Evolutionary conservation across 2,113 vertebrate genomes (phyloP).

Genomic region (Festucalex cinctus): DNA sequence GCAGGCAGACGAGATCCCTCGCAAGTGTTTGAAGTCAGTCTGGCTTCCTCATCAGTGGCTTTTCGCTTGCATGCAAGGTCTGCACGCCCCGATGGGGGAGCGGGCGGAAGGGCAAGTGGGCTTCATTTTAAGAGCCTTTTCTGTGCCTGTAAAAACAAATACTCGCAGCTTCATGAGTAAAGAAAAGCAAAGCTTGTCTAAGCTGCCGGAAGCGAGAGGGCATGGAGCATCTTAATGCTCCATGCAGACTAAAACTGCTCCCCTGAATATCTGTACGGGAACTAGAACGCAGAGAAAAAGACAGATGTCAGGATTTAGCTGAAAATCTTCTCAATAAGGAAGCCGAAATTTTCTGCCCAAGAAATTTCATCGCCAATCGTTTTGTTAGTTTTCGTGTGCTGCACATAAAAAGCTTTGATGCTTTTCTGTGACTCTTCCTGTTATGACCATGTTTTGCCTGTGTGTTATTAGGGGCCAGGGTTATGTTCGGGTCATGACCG

Average conservation of each 20-base stretch:
- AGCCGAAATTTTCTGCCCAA: not conserved
- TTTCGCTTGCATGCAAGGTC: not conserved
- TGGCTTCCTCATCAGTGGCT: not conserved
- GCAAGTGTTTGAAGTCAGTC: not conserved
- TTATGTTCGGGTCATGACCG: no score
- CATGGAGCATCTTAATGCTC: not conserved
- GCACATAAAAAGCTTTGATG: not conserved
- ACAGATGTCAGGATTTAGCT: not conserved
- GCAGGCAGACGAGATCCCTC: not conserved
- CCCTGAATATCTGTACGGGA: not conserved
- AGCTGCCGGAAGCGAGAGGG: not conserved
- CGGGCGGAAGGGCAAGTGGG: not conserved
- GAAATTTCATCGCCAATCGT: not conserved
- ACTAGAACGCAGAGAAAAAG: no score
- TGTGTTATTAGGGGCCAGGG: no score
- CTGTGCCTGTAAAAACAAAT: not conserved
- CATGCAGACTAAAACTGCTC: not conserved
- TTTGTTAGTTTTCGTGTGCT: not conserved
- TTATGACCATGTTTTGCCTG: no score
- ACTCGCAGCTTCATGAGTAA: not conserved
- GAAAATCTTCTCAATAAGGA: not conserved
- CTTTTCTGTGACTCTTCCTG: not conserved
- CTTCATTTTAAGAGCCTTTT: constrained; percentile 3
- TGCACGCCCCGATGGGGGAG: not conserved
- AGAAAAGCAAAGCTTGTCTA: constrained; percentile 1